Evolutionary conservation across 1,140 invertebrate genomes (phyloP), one percentile per base, ranked within the genome.

Genomic region (Acyrthosiphon pisum): DNA sequence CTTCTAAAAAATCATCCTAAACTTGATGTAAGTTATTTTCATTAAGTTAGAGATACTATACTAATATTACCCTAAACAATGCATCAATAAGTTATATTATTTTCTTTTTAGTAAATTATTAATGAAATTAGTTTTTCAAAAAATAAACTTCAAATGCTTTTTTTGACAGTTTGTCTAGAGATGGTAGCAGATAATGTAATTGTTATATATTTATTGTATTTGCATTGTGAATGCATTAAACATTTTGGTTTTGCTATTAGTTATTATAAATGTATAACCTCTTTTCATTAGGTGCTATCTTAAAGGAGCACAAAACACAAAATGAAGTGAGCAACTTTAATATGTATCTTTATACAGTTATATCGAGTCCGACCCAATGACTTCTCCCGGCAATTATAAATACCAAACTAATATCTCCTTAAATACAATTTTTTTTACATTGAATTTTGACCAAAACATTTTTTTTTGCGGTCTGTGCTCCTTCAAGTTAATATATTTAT

Each of bases 1-100:
- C 30, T 93, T 44, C 20, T 93, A 46, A 93, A 93, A 84, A 26
- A 93, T 84, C 91, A 93, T 93, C 91, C 91, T 30, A 93, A 93
- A 56, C 48, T 93, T 41, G 7, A 93, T 86, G 91, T 93, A 41
- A 30, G 81, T 93, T 56, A 9, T 68, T 68, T 30, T 18, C 11
- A 68, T n/a, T 68, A n/a, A 68, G 18, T 68, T n/a, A 68, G 3
- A n/a, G 30, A 68, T 30, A 14, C 53, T 7, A 23, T 23, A 56
- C 41, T 18, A 20, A 20, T 50, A 20, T 50, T 68, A n/a, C 60
- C 4, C 0, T 68, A 60, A 60, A 60, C 8, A 30, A 1, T 60
- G 26, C 56, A 60, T 26, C 23, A 26, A 60, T 60, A 26, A 60
- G 53, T 56, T 23, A 56, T 56, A 23, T 56, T 41, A 41, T 53